A percentile compares a stretch with the other conserved stretches of the same genome.
Evolutionary conservation across 2,113 vertebrate species (phyloP).

Genomic region (Sturnira hondurensis): DNA sequence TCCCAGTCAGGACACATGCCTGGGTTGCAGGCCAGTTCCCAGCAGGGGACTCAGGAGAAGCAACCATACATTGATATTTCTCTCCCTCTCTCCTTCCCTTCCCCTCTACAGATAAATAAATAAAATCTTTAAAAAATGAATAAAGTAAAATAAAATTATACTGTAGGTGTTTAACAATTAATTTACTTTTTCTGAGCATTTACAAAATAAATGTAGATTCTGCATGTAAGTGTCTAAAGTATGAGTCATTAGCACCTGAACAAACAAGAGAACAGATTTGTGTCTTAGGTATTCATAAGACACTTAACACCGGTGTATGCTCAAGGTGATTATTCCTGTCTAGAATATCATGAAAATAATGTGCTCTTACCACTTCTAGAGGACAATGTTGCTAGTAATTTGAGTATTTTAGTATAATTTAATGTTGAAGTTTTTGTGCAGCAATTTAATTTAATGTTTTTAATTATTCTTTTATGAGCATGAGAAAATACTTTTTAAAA

Average conservation of each 20-base stretch:
- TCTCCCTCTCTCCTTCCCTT: no score
- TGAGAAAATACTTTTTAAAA: conserved; percentile 40
- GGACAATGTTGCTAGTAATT: not conserved
- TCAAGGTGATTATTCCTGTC: not conserved
- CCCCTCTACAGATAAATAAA: no score
- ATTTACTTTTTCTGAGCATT: conserved; percentile 46
- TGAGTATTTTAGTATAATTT: conserved; percentile 39
- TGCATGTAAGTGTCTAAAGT: conserved; percentile 7
- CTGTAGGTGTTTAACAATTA: not conserved
- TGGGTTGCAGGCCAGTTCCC: no score
- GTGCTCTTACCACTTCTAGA: not conserved
- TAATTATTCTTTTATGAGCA: conserved; percentile 11
- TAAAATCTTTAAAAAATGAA: no score
- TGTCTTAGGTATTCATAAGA: not conserved
- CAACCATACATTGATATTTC: no score
- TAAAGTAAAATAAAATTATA: not conserved
- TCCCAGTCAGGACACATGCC: no score
- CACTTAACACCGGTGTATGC: not conserved
- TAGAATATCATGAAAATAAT: conserved; percentile 1
- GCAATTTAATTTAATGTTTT: conserved; percentile 37
- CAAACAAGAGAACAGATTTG: not conserved
- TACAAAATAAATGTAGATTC: conserved; percentile 29
- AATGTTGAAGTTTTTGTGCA: not conserved
- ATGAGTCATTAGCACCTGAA: conserved; percentile 18
- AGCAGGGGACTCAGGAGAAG: no score